A percentile compares a stretch with the other conserved stretches of the same genome.
Evolutionary conservation across 2,888 invertebrate species (phyloP).

Genomic region (Acanthoscelides obtectus): DNA sequence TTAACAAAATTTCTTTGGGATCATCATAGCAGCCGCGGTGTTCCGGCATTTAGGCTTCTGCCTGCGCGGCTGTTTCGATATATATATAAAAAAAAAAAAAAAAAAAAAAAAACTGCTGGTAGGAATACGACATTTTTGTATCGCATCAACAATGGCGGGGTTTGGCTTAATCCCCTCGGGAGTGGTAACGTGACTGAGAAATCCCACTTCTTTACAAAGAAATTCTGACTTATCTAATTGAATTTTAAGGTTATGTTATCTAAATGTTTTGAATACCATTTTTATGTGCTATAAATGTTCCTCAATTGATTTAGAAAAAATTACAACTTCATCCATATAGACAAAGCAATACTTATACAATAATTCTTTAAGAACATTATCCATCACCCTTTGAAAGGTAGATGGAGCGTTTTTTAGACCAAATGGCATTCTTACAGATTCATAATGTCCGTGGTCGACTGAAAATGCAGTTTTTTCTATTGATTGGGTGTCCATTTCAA

Average conservation of each 20-base stretch:
- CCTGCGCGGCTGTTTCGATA: too few species aligned
- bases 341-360: constrained; percentile 18
- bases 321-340: constrained; percentile 31
- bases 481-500: constrained; percentile 21
- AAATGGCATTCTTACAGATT: constrained; percentile 6
- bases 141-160: too few species aligned
- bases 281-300: neutral
- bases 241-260: neutral
- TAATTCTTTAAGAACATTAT: constrained; percentile 6
- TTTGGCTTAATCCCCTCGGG: constrained; percentile 35
- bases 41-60: too few species aligned
- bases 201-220: constrained; percentile 36
- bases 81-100: too few species aligned
- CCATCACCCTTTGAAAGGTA: constrained; percentile 13
- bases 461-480: constrained; percentile 15
- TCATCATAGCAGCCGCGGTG: too few species aligned
- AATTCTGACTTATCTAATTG: constrained; percentile 40
- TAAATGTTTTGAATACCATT: neutral
- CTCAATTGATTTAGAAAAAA: constrained; percentile 13
- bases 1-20: too few species aligned
- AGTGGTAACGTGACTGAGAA: constrained; percentile 33
- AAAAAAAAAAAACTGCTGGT: too few species aligned
- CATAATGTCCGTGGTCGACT: constrained; percentile 1
- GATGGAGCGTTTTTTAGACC: too few species aligned
- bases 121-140: too few species aligned